Evolutionary conservation across 2,113 vertebrate species (phyloP).

Genomic region (Dasyornis broadbenti): DNA sequence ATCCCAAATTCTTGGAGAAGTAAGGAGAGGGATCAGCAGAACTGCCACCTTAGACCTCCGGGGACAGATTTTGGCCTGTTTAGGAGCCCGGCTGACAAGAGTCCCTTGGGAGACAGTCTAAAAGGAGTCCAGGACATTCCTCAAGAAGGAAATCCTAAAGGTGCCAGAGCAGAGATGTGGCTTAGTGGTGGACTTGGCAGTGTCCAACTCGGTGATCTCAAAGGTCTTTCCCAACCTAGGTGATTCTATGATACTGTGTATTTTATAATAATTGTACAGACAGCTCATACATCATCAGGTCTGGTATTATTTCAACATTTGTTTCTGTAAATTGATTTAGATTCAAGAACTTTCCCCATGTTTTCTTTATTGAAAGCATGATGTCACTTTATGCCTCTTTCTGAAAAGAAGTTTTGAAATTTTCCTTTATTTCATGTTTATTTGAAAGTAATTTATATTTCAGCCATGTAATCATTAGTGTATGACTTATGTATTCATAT

Average conservation of each 20-base stretch:
- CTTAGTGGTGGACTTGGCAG: not conserved
- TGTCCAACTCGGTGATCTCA: fast-evolving
- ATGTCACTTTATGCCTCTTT: not conserved
- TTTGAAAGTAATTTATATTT: not conserved
- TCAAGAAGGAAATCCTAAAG: not conserved
- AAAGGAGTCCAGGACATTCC: not conserved
- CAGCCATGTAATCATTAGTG: not conserved
- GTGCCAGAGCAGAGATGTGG: fast-evolving
- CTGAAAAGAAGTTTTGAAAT: not conserved
- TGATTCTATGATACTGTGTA: not conserved
- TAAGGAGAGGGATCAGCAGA: not conserved
- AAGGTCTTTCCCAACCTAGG: not conserved
- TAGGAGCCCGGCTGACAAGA: not conserved
- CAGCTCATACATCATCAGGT: not conserved
- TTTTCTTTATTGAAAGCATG: not conserved
- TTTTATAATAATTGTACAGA: not conserved
- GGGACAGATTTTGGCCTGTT: not conserved
- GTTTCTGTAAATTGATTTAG: not conserved
- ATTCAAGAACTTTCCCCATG: not conserved
- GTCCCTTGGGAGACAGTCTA: not conserved
- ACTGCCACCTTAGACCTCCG: not conserved
- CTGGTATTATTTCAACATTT: not conserved
- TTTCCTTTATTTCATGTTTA: not conserved
- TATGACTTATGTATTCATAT: not conserved
- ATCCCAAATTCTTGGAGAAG: not conserved